Evolutionary conservation across 2,888 invertebrate species (phyloP).

Genomic region (Heliconius ismenius): DNA sequence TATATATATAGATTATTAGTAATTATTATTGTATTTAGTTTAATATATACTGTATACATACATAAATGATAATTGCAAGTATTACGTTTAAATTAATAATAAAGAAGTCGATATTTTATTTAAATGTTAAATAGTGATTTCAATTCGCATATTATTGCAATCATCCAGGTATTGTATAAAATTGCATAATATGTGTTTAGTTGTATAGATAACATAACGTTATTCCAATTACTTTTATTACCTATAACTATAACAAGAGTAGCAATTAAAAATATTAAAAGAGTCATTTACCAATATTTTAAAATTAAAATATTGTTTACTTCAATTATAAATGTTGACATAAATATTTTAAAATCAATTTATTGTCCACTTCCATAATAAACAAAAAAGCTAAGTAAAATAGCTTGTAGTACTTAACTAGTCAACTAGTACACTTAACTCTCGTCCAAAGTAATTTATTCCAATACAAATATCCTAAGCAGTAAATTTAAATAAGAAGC

Average conservation of each 20-base stretch:
- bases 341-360: background rate
- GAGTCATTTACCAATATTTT: background rate
- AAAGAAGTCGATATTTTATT: slow-evolving; percentile 11
- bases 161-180: background rate
- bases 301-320: background rate
- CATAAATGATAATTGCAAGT: background rate
- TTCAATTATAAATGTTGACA: background rate
- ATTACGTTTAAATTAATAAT: background rate
- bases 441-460: slow-evolving; percentile 15
- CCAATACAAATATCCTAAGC: slow-evolving; percentile 18
- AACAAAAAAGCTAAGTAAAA: background rate
- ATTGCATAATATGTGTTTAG: background rate
- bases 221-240: background rate
- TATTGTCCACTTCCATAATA: background rate
- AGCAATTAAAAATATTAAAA: background rate
- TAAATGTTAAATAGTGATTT: slow-evolving; percentile 10
- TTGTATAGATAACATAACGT: background rate
- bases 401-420: background rate
- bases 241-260: background rate
- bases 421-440: slow-evolving; percentile 15
- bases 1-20: too few species aligned
- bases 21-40: background rate
- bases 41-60: background rate
- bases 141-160: background rate
- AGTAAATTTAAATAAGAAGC: slow-evolving; percentile 43